Conservation (phyloP, 2,797 vertebrate genomes). For the Gadopsis bispinosus region DNA sequence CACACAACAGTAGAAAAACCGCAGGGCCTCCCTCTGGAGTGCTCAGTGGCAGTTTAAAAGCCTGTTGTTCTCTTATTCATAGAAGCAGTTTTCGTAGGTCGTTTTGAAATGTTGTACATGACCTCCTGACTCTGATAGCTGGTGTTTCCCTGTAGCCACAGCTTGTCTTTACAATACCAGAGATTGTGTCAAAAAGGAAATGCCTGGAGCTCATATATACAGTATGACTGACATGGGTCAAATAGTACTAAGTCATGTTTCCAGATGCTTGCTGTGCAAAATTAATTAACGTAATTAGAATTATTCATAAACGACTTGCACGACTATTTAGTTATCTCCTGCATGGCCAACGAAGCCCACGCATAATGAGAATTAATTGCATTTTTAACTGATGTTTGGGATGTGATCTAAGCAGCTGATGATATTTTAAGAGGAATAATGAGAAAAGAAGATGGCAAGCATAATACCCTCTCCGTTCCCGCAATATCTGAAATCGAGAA, state of each 20-base stretch:
- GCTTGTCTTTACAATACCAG: conserved; percentile 55
- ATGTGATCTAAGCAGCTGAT: conserved; percentile 19
- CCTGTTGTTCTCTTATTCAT: conserved; percentile 74
- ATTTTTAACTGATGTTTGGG: conserved; percentile 16
- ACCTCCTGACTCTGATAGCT: conserved; percentile 74
- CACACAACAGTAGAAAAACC: conserved; percentile 57
- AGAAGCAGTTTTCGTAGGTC: conserved; percentile 53
- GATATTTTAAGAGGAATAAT: conserved; percentile 28
- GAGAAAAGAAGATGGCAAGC: conserved; percentile 1
- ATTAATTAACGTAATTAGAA: not conserved
- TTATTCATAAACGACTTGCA: not conserved
- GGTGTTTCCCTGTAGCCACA: conserved; percentile 61
- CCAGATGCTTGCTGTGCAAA: not conserved
- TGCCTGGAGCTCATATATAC: conserved; percentile 51
- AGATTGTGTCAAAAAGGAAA: conserved; percentile 56
- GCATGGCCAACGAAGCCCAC: not conserved
- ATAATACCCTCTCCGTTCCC: not conserved
- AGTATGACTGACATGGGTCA: conserved; percentile 50
- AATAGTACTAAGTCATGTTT: conserved; percentile 30
- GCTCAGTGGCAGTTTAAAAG: conserved; percentile 76
- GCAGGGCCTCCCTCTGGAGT: conserved; percentile 70
- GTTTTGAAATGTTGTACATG: conserved; percentile 67
- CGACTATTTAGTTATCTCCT: not conserved
- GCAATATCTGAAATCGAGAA: not conserved
- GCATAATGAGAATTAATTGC: not conserved